Conservation (phyloP, 2,113 vertebrate genomes). For the Bettongia penicillata region DNA sequence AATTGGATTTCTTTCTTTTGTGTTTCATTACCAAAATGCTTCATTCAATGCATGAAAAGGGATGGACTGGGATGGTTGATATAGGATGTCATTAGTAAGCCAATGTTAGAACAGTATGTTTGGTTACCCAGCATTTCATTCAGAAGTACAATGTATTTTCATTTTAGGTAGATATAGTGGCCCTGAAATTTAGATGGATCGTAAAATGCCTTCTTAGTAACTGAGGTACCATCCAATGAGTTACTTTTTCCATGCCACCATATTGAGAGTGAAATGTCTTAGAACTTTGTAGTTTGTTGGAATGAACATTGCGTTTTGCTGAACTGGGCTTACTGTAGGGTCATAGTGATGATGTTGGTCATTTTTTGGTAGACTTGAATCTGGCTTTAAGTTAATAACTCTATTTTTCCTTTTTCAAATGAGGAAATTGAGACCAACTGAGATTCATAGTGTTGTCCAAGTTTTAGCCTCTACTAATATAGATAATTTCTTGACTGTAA, state of each 20-base stretch:
- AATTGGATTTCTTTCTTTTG: neutral
- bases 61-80: neutral
- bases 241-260: neutral
- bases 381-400: neutral
- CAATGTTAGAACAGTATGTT: neutral
- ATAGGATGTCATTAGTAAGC: neutral
- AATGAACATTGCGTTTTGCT: neutral
- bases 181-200: neutral
- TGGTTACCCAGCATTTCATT: constrained; percentile 15
- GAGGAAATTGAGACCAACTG: neutral
- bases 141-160: neutral
- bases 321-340: neutral
- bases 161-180: neutral
- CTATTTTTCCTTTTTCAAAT: neutral
- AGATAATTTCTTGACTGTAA: neutral
- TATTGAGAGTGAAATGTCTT: neutral
- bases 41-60: constrained; percentile 17
- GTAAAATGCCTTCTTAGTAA: neutral
- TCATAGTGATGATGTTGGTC: neutral
- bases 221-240: neutral
- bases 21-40: neutral
- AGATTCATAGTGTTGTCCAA: neutral
- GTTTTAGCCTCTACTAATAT: neutral
- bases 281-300: neutral
- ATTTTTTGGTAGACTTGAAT: neutral